These are phyloP conservation scores for Maccullochella peelii DNA, from an alignment of 2,113 vertebrate species.

Conservation along the genomic window DNA sequence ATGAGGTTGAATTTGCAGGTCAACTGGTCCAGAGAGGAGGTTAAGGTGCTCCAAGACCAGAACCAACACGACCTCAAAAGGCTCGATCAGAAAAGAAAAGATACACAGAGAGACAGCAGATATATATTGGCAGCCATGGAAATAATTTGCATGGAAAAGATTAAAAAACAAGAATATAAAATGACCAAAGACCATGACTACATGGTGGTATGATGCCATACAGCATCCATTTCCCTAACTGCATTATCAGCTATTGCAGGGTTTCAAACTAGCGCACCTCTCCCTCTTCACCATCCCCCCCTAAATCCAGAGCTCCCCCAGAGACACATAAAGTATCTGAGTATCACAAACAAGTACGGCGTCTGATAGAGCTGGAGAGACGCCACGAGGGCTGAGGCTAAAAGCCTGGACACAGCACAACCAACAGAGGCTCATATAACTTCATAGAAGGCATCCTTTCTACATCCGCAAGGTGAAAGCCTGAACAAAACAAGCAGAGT, in stretches of 20 bases:
- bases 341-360: constrained; percentile 14
- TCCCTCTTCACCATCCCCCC: too few species aligned
- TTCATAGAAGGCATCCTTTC: constrained; percentile 54
- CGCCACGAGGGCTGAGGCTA: constrained; percentile 44
- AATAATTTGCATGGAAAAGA: not conserved
- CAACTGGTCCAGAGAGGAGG: not conserved
- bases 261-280: constrained; percentile 10
- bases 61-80: not conserved
- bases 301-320: not conserved
- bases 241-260: not conserved
- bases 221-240: not conserved
- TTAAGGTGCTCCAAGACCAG: not conserved
- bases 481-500: constrained; percentile 36
- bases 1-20: not conserved
- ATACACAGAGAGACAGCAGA: not conserved
- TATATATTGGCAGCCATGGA: not conserved
- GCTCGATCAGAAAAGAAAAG: not conserved
- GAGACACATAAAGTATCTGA: constrained; percentile 18
- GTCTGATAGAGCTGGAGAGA: constrained; percentile 27
- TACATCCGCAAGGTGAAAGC: constrained; percentile 60
- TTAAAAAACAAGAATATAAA: not conserved
- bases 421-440: constrained; percentile 54
- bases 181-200: not conserved
- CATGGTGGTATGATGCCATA: not conserved
- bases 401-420: constrained; percentile 55